Evolutionary conservation across 53 echinoderm and acorn worm species (phyloP).

Genomic region (Temnopleurus reevesii): DNA sequence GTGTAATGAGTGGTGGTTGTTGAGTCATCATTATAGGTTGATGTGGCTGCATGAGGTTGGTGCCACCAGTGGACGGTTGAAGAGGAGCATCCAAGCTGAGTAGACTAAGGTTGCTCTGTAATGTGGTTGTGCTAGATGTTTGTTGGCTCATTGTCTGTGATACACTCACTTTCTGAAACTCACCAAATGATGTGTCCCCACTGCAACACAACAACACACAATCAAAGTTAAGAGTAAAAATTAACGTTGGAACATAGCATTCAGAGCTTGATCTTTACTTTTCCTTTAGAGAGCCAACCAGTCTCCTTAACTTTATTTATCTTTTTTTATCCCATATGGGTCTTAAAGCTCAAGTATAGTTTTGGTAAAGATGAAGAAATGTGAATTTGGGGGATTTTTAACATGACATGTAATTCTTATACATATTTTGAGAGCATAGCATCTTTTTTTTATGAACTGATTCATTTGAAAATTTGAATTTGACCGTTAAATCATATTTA

Average conservation of each 20-base stretch:
- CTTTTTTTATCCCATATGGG: too few species aligned
- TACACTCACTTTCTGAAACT: slow-evolving; percentile 79
- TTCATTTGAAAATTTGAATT: too few species aligned
- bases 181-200: slow-evolving; percentile 79
- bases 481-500: too few species aligned
- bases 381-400: too few species aligned
- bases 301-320: too few species aligned
- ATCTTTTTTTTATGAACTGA: too few species aligned
- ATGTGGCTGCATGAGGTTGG: slow-evolving; percentile 59
- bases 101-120: slow-evolving; percentile 64
- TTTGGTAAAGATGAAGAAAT: too few species aligned
- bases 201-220: slow-evolving; percentile 26
- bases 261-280: too few species aligned
- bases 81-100: slow-evolving; percentile 55
- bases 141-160: slow-evolving; percentile 71
- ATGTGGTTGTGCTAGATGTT: slow-evolving; percentile 63
- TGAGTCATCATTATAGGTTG: slow-evolving; percentile 1
- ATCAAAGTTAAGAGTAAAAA: neutral
- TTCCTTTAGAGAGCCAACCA: too few species aligned
- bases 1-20: slow-evolving; percentile 29
- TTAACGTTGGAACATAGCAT: slow-evolving; percentile 73
- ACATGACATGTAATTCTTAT: too few species aligned
- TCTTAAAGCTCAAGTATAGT: too few species aligned
- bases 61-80: slow-evolving; percentile 33
- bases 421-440: too few species aligned